Evolutionary conservation across 1,140 invertebrate species (phyloP).

Genomic region (Bombyx mandarina): DNA sequence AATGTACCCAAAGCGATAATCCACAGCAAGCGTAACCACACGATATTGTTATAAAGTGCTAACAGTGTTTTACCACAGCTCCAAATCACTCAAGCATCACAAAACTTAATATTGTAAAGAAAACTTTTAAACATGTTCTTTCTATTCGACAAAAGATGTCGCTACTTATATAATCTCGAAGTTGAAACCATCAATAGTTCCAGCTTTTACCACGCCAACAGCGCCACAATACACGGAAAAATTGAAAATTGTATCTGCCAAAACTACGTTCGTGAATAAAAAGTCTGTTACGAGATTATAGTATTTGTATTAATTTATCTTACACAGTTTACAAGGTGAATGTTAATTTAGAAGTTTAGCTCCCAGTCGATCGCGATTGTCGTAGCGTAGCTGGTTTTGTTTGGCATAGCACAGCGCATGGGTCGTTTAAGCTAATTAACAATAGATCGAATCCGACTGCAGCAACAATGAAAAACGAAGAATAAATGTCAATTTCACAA

Average conservation of each 20-base stretch:
- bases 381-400: constrained; percentile 21
- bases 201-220: constrained; percentile 25
- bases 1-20: no score
- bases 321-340: no score
- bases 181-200: constrained; percentile 28
- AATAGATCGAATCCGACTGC: constrained; percentile 64
- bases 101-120: no score
- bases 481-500: constrained; percentile 71
- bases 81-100: no score
- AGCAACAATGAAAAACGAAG: constrained; percentile 69
- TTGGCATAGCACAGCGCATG: constrained; percentile 44
- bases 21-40: no score
- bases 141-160: constrained; percentile 59
- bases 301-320: no score
- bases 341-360: constrained; percentile 6
- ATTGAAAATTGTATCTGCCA: not conserved
- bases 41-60: no score
- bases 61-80: no score
- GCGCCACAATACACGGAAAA: not conserved
- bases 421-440: constrained; percentile 68
- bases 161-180: constrained; percentile 21
- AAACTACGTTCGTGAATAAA: no score
- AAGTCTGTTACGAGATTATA: no score
- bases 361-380: constrained; percentile 7
- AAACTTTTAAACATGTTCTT: not conserved